Conservation (phyloP, 2,797 vertebrate species). For the Rhinogobio ventralis region DNA sequence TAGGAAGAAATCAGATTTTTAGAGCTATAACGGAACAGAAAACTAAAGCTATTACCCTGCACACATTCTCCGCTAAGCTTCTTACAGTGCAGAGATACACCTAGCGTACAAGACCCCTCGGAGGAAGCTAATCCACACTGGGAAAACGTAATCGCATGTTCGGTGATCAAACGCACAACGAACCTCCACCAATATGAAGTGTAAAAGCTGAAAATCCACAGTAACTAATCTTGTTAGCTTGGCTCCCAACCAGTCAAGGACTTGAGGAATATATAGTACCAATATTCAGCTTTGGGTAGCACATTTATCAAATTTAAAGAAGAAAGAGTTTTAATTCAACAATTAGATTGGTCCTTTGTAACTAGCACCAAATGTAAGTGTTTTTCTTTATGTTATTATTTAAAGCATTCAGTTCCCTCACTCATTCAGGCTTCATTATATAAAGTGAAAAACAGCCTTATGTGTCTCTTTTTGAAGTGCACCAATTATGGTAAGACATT, state of each 20-base stretch:
- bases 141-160: slow-evolving; percentile 77
- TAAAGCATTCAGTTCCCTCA: not conserved
- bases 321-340: not conserved
- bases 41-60: slow-evolving; percentile 78
- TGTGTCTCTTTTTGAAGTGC: not conserved
- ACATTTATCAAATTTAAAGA: slow-evolving; percentile 10
- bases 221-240: slow-evolving; percentile 81
- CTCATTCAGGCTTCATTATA: not conserved
- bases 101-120: slow-evolving; percentile 75
- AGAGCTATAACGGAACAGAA: slow-evolving; percentile 61
- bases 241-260: slow-evolving; percentile 50
- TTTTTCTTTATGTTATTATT: not conserved
- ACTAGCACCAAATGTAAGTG: not conserved
- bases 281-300: slow-evolving; percentile 2
- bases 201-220: slow-evolving; percentile 76
- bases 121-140: slow-evolving; percentile 75
- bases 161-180: slow-evolving; percentile 80
- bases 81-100: slow-evolving; percentile 80
- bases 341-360: not conserved
- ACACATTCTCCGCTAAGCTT: slow-evolving; percentile 78
- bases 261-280: slow-evolving; percentile 45
- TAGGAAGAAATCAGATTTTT: slow-evolving; percentile 59
- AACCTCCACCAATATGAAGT: slow-evolving; percentile 74
- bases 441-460: not conserved
- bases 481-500: not conserved